Evolutionary conservation across 2,797 vertebrate species (phyloP).

Genomic region (Kryptopterus vitreolus): DNA sequence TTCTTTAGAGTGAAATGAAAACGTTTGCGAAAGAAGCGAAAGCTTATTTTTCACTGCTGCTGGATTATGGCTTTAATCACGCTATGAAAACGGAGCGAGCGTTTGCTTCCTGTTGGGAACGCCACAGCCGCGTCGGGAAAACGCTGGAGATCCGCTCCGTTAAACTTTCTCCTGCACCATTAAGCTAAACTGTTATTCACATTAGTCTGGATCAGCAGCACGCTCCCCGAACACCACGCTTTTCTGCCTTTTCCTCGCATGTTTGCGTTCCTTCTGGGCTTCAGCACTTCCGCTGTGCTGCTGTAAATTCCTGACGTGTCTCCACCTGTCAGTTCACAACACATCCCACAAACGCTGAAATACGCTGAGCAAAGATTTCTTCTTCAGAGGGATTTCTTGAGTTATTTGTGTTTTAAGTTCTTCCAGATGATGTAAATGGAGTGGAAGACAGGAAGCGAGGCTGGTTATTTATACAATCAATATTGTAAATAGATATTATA

Average conservation of each 20-base stretch:
- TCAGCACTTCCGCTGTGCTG: background rate
- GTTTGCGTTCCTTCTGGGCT: background rate
- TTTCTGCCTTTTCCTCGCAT: background rate
- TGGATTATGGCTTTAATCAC: background rate
- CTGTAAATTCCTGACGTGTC: background rate
- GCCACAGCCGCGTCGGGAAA: slow-evolving; percentile 13
- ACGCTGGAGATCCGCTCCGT: background rate
- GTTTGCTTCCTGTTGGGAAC: background rate
- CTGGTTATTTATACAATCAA: background rate
- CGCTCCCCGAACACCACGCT: background rate
- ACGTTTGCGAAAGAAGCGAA: too few species aligned
- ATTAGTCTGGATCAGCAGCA: slow-evolving; percentile 1
- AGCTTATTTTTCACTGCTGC: background rate
- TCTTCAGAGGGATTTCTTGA: background rate
- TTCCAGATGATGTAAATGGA: too few species aligned
- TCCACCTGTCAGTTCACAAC: background rate
- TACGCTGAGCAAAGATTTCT: background rate
- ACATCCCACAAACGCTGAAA: background rate
- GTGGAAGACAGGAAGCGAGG: too few species aligned
- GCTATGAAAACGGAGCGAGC: background rate
- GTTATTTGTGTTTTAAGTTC: background rate
- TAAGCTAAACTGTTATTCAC: slow-evolving; percentile 19
- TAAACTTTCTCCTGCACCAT: slow-evolving; percentile 23
- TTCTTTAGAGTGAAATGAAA: background rate
- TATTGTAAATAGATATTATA: too few species aligned